Base-by-base conservation (phyloP, 2,113 vertebrate species). In the Neolamprologus hecqui region DNA sequence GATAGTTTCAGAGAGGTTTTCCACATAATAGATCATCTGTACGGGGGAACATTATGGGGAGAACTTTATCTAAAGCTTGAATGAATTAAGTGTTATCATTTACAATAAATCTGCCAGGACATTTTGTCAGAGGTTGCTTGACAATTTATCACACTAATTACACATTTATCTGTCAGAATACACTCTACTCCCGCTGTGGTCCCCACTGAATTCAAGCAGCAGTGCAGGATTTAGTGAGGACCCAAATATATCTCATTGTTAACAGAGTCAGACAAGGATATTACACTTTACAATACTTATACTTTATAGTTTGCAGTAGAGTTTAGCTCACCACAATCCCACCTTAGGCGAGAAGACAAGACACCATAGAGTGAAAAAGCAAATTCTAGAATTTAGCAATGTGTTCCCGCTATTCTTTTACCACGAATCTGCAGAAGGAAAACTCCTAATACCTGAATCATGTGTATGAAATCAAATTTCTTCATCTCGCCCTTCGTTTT, bases 401-500 rank as follows among this genome's bases (percentile, higher is more conserved):
- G 5, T 9, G 9, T 7, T 17, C 23, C 40, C 4, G 3, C 68
- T 47, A 7, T 17, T 75, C 8, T 45, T 47, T 75, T 75, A 6
- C 23, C 23, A 75, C 5, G 68, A 28, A 47, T 28, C 14, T 28
- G 9, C 6, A 47, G 42, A 75, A 26, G 13, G 40, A 45, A 47
- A 28, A 28, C 14, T 75, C 23, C 3, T 1, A 11, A 94, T 95
- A 98, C 97, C 98, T 99, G 98, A 92, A 98, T 96, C 97, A 98
- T 97, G 92, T 98, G 97, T 93, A 98, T 97, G 86, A 99, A 97
- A 90, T 98, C 97, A 96, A 97, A 98, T 86, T 91, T 97, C 93
- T 96, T 96, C 81, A 92, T 5, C 19, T 95, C 92, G 75, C 95
- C 96, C 90, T 96, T 94, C 77, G 90, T 91, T 23, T 94, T 96